Evolutionary conservation across 2,888 invertebrate genomes (phyloP).

Genomic region (Portevinia maculata): DNA sequence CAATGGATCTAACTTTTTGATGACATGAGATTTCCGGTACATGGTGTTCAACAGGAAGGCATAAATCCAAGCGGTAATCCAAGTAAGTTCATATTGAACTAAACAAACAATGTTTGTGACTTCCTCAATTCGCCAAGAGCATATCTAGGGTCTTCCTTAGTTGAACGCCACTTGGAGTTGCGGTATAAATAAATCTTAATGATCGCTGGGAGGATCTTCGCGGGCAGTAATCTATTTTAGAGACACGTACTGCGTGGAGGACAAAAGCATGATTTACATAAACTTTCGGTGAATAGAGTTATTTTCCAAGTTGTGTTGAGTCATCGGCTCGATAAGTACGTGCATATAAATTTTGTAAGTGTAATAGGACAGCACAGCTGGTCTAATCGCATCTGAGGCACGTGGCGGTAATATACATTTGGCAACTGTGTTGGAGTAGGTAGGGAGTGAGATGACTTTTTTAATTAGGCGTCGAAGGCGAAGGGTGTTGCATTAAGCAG

Average conservation of each 20-base stretch:
- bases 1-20: conserved; percentile 13
- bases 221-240: conserved; percentile 27
- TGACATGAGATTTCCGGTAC: conserved; percentile 45
- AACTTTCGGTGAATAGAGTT: neutral
- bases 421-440: conserved; percentile 28
- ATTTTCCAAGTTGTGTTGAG: conserved; percentile 16
- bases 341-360: neutral
- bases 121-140: neutral
- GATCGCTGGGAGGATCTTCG: conserved; percentile 9
- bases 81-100: conserved; percentile 6
- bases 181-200: conserved; percentile 24
- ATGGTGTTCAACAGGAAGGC: conserved; percentile 35
- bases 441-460: conserved; percentile 20
- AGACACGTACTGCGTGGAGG: conserved; percentile 11
- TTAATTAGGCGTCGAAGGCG: conserved; percentile 19
- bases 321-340: conserved; percentile 16
- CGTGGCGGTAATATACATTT: conserved; percentile 28
- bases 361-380: conserved; percentile 17
- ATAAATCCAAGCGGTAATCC: conserved; percentile 34
- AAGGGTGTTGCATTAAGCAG: conserved; percentile 19
- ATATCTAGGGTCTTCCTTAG: too few species aligned
- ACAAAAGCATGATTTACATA: conserved; percentile 30
- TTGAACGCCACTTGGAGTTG: too few species aligned
- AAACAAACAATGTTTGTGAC: neutral
- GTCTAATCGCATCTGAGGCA: conserved; percentile 10